Base-by-base conservation (phyloP, 1,140 invertebrate species). In the Scaptomyza graminum region DNA sequence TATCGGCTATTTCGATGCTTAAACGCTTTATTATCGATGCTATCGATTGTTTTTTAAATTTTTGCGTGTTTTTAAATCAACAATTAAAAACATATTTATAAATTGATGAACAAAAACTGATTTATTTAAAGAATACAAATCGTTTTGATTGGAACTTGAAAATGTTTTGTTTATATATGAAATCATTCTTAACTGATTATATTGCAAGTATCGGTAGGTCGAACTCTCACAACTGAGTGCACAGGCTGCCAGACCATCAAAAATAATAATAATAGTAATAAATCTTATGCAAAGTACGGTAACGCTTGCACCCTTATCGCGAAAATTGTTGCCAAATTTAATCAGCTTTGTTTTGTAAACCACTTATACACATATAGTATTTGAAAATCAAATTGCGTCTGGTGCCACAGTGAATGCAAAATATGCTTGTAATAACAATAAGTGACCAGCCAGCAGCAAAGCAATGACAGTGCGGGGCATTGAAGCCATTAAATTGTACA, bases 401-500 rank as follows among this genome's bases (percentile, higher is more conserved):
- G 31, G 39, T 46, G 51, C 47, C 43, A 28, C 11, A 43, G 44
- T 60, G 34, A 43, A 46, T 78, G 44, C 59, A 15, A 47, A 70
- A 71, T 50, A 57, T 63, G 74, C 59, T 49, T 49, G 31, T 8
- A 44, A 50, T 22, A 50, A 44, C 54, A 77, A 54, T 75, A 69
- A 73, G 65, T 31, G 43, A 4, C 9, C 52, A 50, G 54, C 49
- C 56, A 79, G 54, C 64, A 50, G 46, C 65, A 54, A 44, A 72
- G 83, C 63, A 62, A 91, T 91, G 90, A 88, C 90, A 13, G 90
- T 88, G 61, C 78, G 79, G 25, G 90, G 90, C 44, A 82, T 91
- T 39, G 90, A 91, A 79, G 90, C 90, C 59, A 90, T 91, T 13
- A 90, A 89, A 57, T 71, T 90, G 39, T 90, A 90, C 49, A 60